A percentile compares a stretch with the other conserved stretches of the same genome.
These are phyloP conservation scores for Calephelis nemesis DNA, from an alignment of 1,140 invertebrate genomes.

Conservation along the genomic window DNA sequence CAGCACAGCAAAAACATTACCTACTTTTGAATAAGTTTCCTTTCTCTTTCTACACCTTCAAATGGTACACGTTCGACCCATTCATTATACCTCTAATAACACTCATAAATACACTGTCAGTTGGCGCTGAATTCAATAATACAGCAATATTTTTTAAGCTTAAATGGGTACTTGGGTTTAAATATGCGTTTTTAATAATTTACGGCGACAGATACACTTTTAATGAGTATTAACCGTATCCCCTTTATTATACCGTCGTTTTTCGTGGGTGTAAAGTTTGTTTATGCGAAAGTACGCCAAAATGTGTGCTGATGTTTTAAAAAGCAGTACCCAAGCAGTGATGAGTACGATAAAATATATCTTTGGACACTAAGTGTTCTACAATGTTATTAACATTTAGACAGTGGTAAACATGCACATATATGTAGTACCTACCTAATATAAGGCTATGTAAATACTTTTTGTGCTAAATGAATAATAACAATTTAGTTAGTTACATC, in stretches of 20 bases:
- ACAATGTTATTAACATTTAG: too few species aligned
- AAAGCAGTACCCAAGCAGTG: conserved; percentile 45
- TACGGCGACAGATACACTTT: conserved; percentile 22
- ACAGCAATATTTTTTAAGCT: conserved; percentile 17
- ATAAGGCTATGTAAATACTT: too few species aligned
- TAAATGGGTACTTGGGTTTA: conserved; percentile 9
- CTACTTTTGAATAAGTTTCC: conserved; percentile 77
- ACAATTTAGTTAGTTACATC: too few species aligned
- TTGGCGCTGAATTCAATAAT: conserved; percentile 8
- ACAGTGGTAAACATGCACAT: too few species aligned
- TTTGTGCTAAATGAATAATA: too few species aligned
- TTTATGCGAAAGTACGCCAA: conserved; percentile 59
- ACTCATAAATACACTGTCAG: conserved; percentile 28
- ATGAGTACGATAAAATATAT: background rate
- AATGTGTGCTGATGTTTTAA: conserved; percentile 62
- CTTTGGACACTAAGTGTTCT: too few species aligned
- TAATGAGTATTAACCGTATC: conserved; percentile 22
- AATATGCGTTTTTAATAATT: background rate
- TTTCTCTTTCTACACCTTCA: conserved; percentile 76
- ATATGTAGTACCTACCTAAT: too few species aligned
- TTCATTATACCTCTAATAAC: conserved; percentile 40
- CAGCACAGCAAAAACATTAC: conserved; percentile 74
- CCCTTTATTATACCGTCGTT: conserved; percentile 47
- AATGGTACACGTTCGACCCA: conserved; percentile 38
- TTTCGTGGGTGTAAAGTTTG: conserved; percentile 38